Evolutionary conservation across 2,888 invertebrate species (phyloP).

Genomic region (Timandra comae): DNA sequence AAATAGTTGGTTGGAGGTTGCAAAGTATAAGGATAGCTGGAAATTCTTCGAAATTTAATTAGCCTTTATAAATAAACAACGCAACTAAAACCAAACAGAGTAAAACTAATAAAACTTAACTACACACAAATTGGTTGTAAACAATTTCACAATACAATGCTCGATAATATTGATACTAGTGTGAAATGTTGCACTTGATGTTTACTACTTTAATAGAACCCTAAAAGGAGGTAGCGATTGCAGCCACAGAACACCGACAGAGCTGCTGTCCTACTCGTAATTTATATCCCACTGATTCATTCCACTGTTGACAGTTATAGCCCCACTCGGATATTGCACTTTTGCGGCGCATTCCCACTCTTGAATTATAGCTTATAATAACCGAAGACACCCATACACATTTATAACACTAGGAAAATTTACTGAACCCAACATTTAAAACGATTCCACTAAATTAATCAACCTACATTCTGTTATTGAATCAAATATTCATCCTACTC

Average conservation of each 20-base stretch:
- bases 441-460: too few species aligned
- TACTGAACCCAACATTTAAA: too few species aligned
- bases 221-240: conserved; percentile 54
- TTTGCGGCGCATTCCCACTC: conserved; percentile 58
- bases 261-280: conserved; percentile 54
- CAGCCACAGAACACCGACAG: conserved; percentile 31
- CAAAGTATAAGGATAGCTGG: too few species aligned
- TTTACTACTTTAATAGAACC: conserved; percentile 32
- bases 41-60: too few species aligned
- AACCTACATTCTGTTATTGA: conserved; percentile 35
- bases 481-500: conserved; percentile 22
- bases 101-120: too few species aligned
- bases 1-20: too few species aligned
- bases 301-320: conserved; percentile 66
- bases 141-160: too few species aligned
- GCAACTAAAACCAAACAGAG: too few species aligned
- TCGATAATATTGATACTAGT: background rate
- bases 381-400: conserved; percentile 39
- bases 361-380: conserved; percentile 62
- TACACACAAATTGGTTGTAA: background rate
- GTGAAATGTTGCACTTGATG: conserved; percentile 1
- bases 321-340: conserved; percentile 66
- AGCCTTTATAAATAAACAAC: too few species aligned
- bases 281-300: conserved; percentile 71
- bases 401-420: background rate